Conservation (phyloP, 1,140 invertebrate species). For the Drosophila saltans region DNA sequence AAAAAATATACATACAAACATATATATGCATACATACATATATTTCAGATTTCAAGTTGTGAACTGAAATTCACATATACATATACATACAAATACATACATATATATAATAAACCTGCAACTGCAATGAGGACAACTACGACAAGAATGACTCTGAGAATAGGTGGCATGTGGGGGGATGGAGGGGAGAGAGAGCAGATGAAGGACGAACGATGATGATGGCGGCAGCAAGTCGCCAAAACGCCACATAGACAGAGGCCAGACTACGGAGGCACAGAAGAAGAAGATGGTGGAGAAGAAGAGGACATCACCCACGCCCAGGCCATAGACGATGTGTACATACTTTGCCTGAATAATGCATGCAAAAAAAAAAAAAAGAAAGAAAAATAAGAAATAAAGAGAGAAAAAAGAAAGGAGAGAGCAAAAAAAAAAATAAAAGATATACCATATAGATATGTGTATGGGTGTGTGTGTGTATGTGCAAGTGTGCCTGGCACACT, state of each 20-base stretch:
- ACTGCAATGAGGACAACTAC: slow-evolving; percentile 12
- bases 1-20: slow-evolving; percentile 58
- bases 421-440: slow-evolving; percentile 43
- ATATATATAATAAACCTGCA: slow-evolving; percentile 31
- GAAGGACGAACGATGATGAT: slow-evolving; percentile 42
- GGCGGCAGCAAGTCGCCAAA: slow-evolving; percentile 56
- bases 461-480: slow-evolving; percentile 11
- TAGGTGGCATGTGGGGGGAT: too few relatives aligned
- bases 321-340: slow-evolving; percentile 29
- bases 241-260: slow-evolving; percentile 58
- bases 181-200: not conserved
- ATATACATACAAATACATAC: not conserved
- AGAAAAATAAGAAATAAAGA: slow-evolving; percentile 27
- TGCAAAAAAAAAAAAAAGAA: slow-evolving; percentile 51
- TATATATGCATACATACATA: too few relatives aligned
- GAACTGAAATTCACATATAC: slow-evolving; percentile 54
- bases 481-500: slow-evolving; percentile 34
- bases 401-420: slow-evolving; percentile 22
- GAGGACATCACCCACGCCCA: slow-evolving; percentile 33
- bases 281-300: not conserved
- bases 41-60: slow-evolving; percentile 62
- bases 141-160: slow-evolving; percentile 6
- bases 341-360: slow-evolving; percentile 69
- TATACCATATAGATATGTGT: slow-evolving; percentile 33
- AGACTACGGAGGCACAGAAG: slow-evolving; percentile 46